Evolutionary conservation across 2,888 invertebrate species (phyloP).

Genomic region (Polyploca ridens): DNA sequence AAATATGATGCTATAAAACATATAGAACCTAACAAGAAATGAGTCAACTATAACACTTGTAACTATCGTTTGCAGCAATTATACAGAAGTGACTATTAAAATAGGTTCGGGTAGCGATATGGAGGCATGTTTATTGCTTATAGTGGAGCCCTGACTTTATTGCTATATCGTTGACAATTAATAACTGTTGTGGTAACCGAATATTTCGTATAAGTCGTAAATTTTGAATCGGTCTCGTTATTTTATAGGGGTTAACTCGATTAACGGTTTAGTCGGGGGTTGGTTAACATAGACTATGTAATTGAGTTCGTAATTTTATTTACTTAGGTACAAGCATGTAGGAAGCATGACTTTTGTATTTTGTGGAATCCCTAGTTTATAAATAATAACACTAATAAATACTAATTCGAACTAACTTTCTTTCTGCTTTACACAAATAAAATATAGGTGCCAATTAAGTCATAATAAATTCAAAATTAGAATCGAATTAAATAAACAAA

Average conservation of each 20-base stretch:
- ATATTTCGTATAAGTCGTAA: constrained; percentile 68
- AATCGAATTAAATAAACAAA: neutral
- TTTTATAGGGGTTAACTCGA: constrained; percentile 74
- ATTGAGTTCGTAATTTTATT: constrained; percentile 1
- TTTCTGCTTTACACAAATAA: neutral
- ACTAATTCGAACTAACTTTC: no score
- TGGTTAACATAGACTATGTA: constrained; percentile 51
- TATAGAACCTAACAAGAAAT: constrained; percentile 2
- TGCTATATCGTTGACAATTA: constrained; percentile 60
- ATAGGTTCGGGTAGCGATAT: constrained; percentile 62
- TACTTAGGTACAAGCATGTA: neutral
- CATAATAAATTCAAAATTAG: neutral
- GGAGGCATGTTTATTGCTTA: constrained; percentile 62
- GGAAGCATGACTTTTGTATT: neutral
- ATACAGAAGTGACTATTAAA: constrained; percentile 61
- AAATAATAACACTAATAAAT: no score
- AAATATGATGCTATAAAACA: neutral
- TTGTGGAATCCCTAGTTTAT: neutral
- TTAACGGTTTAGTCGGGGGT: constrained; percentile 60
- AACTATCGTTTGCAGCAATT: constrained; percentile 61
- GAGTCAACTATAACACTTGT: constrained; percentile 29
- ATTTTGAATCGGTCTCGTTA: constrained; percentile 66
- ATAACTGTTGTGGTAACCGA: constrained; percentile 66
- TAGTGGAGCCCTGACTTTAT: constrained; percentile 65
- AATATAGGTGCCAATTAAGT: neutral